These are phyloP conservation scores for Brachyopa scutellaris DNA, from an alignment of 2,888 invertebrate genomes.

Conservation along the genomic window DNA sequence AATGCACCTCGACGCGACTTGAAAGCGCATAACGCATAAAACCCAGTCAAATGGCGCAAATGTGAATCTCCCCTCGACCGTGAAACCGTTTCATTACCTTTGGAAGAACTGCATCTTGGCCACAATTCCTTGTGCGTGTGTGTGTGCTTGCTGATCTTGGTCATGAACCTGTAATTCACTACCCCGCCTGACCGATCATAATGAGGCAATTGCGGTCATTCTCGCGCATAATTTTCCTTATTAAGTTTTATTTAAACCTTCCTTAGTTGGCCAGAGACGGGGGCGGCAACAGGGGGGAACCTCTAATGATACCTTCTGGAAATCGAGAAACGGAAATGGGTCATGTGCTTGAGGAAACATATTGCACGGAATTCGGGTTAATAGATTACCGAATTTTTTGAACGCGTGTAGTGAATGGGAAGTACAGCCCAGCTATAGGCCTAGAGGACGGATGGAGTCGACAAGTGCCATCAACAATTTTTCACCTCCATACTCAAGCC, in stretches of 20 bases:
- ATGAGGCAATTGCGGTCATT: constrained; percentile 62
- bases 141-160: constrained; percentile 25
- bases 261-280: constrained; percentile 13
- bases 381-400: constrained; percentile 41
- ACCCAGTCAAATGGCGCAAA: constrained; percentile 54
- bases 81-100: constrained; percentile 63
- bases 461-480: background rate
- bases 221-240: constrained; percentile 42
- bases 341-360: constrained; percentile 46
- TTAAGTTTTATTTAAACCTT: constrained; percentile 33
- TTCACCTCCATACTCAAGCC: constrained; percentile 10
- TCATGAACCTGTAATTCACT: constrained; percentile 68
- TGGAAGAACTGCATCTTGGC: constrained; percentile 25
- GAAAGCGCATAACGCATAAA: constrained; percentile 41
- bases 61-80: constrained; percentile 43
- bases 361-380: constrained; percentile 41
- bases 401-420: too few species aligned
- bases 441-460: too few species aligned
- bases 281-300: too few species aligned
- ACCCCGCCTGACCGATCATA: constrained; percentile 60
- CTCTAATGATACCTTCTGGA: constrained; percentile 34
- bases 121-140: too few species aligned
- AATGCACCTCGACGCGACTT: constrained; percentile 28
- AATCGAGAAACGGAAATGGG: constrained; percentile 19
- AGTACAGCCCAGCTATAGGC: background rate